Evolutionary conservation across 2,888 invertebrate species (phyloP), one percentile per base, ranked within the genome.

Genomic region (Apocheima hispidaria): DNA sequence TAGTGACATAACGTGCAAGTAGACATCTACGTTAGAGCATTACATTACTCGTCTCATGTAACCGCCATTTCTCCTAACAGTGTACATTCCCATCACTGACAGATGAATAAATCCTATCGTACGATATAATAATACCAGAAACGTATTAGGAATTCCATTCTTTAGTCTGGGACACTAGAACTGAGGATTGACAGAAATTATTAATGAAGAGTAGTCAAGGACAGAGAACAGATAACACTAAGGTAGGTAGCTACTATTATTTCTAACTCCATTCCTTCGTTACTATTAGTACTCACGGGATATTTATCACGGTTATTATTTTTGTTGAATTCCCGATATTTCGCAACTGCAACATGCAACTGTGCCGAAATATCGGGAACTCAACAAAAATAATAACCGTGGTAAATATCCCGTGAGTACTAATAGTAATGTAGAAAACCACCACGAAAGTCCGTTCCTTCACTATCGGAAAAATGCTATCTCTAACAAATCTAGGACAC

Each of bases 71-170:
- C 55, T 50, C 23, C 38, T 26, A 20, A 49, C 35, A 30, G 20
- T 28, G 2, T 44, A 26, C 6, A n/a, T 21, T 21, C n/a, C 16
- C 14, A 9, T 26, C 43, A 43, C 4, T 26, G 23, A 5, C 18
- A 46, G 46, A n/a, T n/a, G 9, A 14, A 41, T n/a, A 21, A 3
- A 23, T 43, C 26, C 23, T 20, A 46, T 30, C 18, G 30, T 12
- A n/a, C 18, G 30, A 20, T 20, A 46, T 20, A 10, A 12, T n/a
- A 30, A 33, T 38, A 36, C 23, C 23, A 26, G 38, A 40, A 52
- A 40, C 23, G n/a, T 52, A 52, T 28, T 18, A 40, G 28, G 26
- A 52, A 52, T 41, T 40, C 40, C 14, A 49, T 49, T 35, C 35
- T 35, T 49, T 23, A 49, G 49, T 33, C 20, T 49, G 35, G 21